These are phyloP conservation scores for Corydoras sp. DNA, from an alignment of 2,113 vertebrate species.

Conservation along the genomic window DNA sequence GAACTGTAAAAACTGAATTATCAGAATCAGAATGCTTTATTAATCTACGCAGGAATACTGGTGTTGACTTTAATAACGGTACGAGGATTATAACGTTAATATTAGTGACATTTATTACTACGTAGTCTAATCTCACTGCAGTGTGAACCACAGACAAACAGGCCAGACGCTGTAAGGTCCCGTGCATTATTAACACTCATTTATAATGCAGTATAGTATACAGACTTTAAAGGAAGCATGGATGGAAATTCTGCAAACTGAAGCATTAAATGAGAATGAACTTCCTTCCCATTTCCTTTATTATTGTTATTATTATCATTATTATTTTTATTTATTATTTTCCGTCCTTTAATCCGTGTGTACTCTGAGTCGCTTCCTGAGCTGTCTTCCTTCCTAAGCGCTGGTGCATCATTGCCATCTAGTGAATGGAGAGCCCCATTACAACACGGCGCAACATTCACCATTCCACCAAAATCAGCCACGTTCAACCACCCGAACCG, in stretches of 20 bases:
- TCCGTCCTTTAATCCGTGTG: not conserved
- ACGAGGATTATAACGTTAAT: too few relatives aligned
- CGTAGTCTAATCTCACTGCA: too few relatives aligned
- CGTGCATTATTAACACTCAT: not conserved
- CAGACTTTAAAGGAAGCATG: too few relatives aligned
- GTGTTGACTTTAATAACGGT: too few relatives aligned
- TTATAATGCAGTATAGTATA: not conserved
- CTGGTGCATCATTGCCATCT: constrained; percentile 49
- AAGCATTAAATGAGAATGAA: not conserved
- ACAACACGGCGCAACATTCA: constrained; percentile 34
- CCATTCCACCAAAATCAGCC: constrained; percentile 11
- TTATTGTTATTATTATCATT: too few relatives aligned
- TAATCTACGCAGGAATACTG: too few relatives aligned
- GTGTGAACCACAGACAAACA: not conserved
- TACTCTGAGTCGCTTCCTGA: not conserved
- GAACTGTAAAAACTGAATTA: too few relatives aligned
- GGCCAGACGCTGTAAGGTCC: not conserved
- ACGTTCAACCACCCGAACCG: constrained; percentile 22
- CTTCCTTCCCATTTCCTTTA: not conserved
- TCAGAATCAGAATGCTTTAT: too few relatives aligned
- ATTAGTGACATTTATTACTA: too few relatives aligned
- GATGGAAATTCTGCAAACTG: not conserved
- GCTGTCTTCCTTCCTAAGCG: constrained; percentile 38
- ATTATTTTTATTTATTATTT: not conserved
- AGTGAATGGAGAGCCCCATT: constrained; percentile 40